Conservation (phyloP, 2,797 vertebrate genomes). For the Myotis vivesi region DNA sequence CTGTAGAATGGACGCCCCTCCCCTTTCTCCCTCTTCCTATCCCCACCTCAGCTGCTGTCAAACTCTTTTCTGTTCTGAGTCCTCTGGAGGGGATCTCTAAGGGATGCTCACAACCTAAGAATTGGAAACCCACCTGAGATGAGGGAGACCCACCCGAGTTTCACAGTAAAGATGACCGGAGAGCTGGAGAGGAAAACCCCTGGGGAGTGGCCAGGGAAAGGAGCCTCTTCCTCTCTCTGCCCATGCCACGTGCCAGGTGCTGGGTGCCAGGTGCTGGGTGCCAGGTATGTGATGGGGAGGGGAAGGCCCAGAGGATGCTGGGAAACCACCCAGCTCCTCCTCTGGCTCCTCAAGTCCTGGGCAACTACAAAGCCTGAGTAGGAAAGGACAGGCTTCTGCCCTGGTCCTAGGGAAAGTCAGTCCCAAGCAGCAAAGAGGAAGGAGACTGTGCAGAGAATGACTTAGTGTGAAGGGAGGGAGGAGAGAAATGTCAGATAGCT, state of each 20-base stretch:
- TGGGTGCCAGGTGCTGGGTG: neutral
- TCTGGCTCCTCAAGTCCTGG: neutral
- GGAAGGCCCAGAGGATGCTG: neutral
- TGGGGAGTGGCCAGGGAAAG: neutral
- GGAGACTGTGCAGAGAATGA: neutral
- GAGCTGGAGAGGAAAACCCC: neutral
- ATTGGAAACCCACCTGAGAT: neutral
- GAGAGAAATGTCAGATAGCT: neutral
- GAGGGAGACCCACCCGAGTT: no score
- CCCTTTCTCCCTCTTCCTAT: no score
- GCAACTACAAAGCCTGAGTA: neutral
- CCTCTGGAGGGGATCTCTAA: neutral
- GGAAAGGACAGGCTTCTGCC: neutral
- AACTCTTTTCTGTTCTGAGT: neutral
- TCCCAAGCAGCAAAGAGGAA: neutral
- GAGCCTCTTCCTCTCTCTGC: neutral
- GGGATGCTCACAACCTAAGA: neutral
- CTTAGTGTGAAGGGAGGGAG: no score
- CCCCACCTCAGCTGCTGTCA: neutral
- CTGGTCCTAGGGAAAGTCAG: neutral
- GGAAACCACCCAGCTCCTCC: neutral
- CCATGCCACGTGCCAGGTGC: neutral
- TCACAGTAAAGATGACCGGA: neutral
- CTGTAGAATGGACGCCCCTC: fast-evolving
- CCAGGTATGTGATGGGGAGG: neutral